These are phyloP conservation scores for Melanotaenia duboulayi DNA, from an alignment of 2,113 vertebrate genomes.

Conservation along the genomic window DNA sequence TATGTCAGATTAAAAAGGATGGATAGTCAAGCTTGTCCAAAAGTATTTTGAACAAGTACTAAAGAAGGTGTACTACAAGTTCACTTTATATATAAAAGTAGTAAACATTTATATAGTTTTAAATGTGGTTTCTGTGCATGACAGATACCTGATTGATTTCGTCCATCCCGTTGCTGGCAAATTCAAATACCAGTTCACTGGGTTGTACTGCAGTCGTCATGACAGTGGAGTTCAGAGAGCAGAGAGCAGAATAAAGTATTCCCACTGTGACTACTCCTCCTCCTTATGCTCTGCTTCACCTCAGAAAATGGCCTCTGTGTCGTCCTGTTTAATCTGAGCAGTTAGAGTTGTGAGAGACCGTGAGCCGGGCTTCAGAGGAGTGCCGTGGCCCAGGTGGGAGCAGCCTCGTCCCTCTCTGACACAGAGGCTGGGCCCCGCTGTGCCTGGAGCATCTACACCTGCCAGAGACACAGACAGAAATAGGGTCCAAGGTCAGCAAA, in stretches of 20 bases:
- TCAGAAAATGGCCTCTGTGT: constrained; percentile 44
- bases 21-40: background rate
- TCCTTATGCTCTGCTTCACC: constrained; percentile 52
- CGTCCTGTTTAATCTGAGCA: constrained; percentile 17
- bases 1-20: constrained; percentile 3
- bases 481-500: constrained; percentile 33
- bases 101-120: constrained; percentile 1
- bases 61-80: background rate
- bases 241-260: constrained; percentile 63
- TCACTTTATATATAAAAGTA: background rate
- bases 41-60: constrained; percentile 15
- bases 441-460: constrained; percentile 80
- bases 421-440: constrained; percentile 69
- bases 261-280: constrained; percentile 35
- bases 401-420: constrained; percentile 72
- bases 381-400: constrained; percentile 66
- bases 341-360: constrained; percentile 27
- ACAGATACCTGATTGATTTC: constrained; percentile 84
- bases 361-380: constrained; percentile 56
- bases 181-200: constrained; percentile 89
- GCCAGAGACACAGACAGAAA: constrained; percentile 35
- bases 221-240: constrained; percentile 65
- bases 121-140: background rate
- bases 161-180: constrained; percentile 91
- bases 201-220: constrained; percentile 88